A percentile compares a stretch with the other conserved stretches of the same genome.
Conservation (phyloP, 2,888 invertebrate species). For the Pyrrhopygopsis socrates region DNA sequence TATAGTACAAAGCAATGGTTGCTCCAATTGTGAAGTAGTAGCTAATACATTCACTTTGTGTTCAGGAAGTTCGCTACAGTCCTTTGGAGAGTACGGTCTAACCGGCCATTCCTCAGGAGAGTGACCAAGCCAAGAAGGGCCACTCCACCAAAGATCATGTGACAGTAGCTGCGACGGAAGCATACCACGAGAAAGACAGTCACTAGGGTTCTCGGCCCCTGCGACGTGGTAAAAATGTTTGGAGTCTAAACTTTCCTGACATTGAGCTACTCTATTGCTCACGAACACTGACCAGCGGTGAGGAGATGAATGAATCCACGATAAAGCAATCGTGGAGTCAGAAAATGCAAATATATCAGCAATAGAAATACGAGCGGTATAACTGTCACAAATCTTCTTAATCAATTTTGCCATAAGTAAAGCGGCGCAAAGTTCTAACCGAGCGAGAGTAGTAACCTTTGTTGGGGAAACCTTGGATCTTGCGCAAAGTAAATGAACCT, state of each 20-base stretch:
- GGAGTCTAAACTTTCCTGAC: neutral
- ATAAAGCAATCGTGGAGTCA: slow-evolving; percentile 38
- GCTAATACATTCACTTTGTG: neutral
- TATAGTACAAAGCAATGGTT: neutral
- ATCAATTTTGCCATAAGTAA: neutral
- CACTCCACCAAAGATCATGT: neutral
- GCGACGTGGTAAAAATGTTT: slow-evolving; percentile 52
- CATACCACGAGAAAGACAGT: slow-evolving; percentile 69
- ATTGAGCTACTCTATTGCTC: slow-evolving; percentile 24
- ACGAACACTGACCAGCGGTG: slow-evolving; percentile 52
- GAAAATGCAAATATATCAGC: slow-evolving; percentile 25
- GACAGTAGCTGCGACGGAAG: slow-evolving; percentile 41
- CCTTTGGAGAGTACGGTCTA: neutral
- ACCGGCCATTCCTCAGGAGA: neutral
- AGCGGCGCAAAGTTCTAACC: neutral
- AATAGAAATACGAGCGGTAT: neutral
- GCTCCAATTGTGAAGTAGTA: neutral
- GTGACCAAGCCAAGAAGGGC: neutral
- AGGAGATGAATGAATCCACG: slow-evolving; percentile 45
- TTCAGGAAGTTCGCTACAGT: neutral
- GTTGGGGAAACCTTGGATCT: neutral
- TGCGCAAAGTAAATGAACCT: neutral
- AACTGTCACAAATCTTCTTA: neutral
- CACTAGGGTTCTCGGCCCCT: slow-evolving; percentile 57
- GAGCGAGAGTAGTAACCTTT: neutral